Evolutionary conservation across 1,140 invertebrate genomes (phyloP).

Genomic region (Aphaenogaster ashmeadi): DNA sequence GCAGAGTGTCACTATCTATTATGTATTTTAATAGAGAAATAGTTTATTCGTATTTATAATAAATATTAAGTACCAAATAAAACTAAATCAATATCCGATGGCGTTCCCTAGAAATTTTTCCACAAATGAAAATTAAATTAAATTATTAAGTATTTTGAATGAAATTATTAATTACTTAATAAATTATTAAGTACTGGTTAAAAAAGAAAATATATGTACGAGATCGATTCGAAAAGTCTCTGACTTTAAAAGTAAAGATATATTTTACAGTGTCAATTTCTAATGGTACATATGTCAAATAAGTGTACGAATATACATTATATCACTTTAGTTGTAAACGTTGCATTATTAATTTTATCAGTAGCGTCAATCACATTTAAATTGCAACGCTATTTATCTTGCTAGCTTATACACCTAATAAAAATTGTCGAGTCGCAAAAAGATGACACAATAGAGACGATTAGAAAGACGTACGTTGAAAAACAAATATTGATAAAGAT

Average conservation of each 20-base stretch:
- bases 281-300: conserved; percentile 13
- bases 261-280: conserved; percentile 22
- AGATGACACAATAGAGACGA: neutral
- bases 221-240: neutral
- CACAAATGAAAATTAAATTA: conserved; percentile 1
- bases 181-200: neutral
- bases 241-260: conserved; percentile 8
- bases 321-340: neutral
- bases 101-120: neutral
- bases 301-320: conserved; percentile 23
- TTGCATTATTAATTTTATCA: neutral
- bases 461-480: neutral
- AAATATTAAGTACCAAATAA: conserved; percentile 47
- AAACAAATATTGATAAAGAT: conserved; percentile 2
- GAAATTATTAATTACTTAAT: neutral
- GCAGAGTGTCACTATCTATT: neutral
- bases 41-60: conserved; percentile 34
- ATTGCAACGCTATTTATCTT: conserved; percentile 17
- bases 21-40: conserved; percentile 1
- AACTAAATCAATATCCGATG: neutral
- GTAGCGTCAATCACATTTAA: neutral
- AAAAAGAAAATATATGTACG: neutral
- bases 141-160: neutral
- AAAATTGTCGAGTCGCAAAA: conserved; percentile 15
- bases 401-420: conserved; percentile 30